Base-by-base conservation (phyloP, 1,140 invertebrate species). In the Radopholus similis region DNA sequence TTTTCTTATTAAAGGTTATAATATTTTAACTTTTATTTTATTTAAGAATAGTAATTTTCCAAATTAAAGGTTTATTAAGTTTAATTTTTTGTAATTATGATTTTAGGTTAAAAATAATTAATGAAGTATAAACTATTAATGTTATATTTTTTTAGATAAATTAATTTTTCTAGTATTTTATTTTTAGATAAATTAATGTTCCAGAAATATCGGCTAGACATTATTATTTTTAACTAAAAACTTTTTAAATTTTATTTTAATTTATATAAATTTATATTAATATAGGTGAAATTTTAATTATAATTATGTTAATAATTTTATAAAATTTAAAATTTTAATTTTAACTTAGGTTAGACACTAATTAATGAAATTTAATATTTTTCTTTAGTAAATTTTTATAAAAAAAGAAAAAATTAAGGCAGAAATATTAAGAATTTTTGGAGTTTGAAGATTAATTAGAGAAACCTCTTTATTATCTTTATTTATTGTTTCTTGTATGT, bases 361-460 rank as follows among this genome's bases (percentile, higher is more conserved):
- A 30, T 63, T 63, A 26, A 59, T 63, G 15, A 59, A 21, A 58
- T 59, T 63, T 58, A 40, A 40, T 40, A 40, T 40, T 40, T 40
- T 40, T 40, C 38, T 40, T 40, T 40, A 54, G 51, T 54, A 54
- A 54, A 54, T 26, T 54, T 28, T 28, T 54, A 54, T 54, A 28
- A 72, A 73, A 69, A 69, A 51, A 64, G 70, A 63, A 69, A 69
- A 37, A 72, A 64, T 69, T 47, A 72, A 72, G 67, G 67, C 69
- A 73, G 67, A 23, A n/a, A 21, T 65, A 40, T 72, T 65, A 69
- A 73, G 71, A 30, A 73, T 73, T 72, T 72, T 63, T 69, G 67
- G 67, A 69, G 47, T 21, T 72, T 69, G 67, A 67, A 47, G 21
- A 38, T 66, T 72, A 69, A 72, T 73, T 66, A 49, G 71, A 69